Conservation (phyloP, 2,797 vertebrate species). For the Serranus cabrilla region DNA sequence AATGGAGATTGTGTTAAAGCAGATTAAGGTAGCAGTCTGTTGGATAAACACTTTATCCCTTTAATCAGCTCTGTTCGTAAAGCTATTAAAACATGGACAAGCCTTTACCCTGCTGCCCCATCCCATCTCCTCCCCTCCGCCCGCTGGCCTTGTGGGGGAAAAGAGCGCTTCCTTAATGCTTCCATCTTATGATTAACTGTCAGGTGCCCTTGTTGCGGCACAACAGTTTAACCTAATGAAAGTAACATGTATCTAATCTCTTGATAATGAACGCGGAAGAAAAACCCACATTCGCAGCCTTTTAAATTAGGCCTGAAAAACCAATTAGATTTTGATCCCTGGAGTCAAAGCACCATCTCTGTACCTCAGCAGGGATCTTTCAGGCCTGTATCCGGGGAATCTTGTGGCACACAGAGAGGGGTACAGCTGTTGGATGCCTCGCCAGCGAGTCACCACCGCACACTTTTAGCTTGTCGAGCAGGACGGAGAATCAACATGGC, state of each 20-base stretch:
- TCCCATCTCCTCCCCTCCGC: constrained; percentile 45
- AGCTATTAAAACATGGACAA: constrained; percentile 69
- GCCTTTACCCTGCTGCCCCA: constrained; percentile 27
- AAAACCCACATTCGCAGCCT: constrained; percentile 38
- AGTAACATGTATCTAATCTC: constrained; percentile 66
- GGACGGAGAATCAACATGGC: constrained; percentile 70
- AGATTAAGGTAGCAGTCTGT: constrained; percentile 66
- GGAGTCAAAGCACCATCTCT: constrained; percentile 58
- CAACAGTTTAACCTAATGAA: constrained; percentile 57
- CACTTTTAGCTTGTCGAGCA: constrained; percentile 76
- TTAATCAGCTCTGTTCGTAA: constrained; percentile 75
- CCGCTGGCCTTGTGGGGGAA: constrained; percentile 18
- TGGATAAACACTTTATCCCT: constrained; percentile 70
- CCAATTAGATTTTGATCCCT: constrained; percentile 67
- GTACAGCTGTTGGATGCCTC: constrained; percentile 85
- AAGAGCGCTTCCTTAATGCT: constrained; percentile 41
- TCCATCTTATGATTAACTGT: constrained; percentile 64
- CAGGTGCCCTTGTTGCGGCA: constrained; percentile 55
- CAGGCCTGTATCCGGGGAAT: constrained; percentile 51
- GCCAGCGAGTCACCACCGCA: constrained; percentile 78
- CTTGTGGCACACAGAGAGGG: constrained; percentile 52
- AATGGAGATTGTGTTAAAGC: constrained; percentile 48
- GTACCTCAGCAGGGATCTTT: constrained; percentile 34
- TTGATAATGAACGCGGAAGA: constrained; percentile 40
- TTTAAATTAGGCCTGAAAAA: constrained; percentile 59